These are phyloP conservation scores for Zosterops pallidus DNA, from an alignment of 2,113 vertebrate genomes.

Conservation along the genomic window DNA sequence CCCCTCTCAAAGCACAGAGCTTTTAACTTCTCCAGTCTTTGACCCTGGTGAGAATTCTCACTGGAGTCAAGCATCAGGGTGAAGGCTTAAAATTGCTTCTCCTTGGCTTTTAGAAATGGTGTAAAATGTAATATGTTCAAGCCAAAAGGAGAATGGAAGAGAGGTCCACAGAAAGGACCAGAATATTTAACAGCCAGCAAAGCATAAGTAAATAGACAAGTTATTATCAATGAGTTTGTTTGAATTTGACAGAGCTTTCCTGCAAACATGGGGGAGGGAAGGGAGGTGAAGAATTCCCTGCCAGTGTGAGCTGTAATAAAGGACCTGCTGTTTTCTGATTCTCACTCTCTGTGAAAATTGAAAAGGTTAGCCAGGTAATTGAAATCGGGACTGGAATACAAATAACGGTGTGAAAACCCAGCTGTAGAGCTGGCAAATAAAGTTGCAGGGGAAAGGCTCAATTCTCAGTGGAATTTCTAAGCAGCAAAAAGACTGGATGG, in stretches of 20 bases:
- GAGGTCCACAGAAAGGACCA: neutral
- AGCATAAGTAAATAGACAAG: slow-evolving; percentile 46
- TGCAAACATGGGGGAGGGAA: slow-evolving; percentile 15
- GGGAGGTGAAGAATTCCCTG: neutral
- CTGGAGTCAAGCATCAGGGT: neutral
- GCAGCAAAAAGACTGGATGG: neutral
- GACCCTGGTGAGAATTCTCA: neutral
- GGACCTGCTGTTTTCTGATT: slow-evolving; percentile 50
- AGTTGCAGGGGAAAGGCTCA: slow-evolving; percentile 8
- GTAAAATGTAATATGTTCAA: neutral
- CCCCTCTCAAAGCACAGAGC: neutral
- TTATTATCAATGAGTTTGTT: slow-evolving; percentile 52
- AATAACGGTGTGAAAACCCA: neutral
- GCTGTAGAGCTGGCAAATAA: slow-evolving; percentile 7
- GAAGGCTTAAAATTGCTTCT: neutral
- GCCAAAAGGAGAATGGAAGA: neutral
- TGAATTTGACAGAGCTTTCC: slow-evolving; percentile 48
- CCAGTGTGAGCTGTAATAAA: slow-evolving; percentile 47
- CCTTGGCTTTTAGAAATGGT: neutral
- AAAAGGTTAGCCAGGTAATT: slow-evolving; percentile 70
- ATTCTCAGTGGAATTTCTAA: slow-evolving; percentile 2
- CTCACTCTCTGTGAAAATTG: slow-evolving; percentile 63
- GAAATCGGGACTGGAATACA: slow-evolving; percentile 69
- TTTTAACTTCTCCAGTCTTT: neutral
- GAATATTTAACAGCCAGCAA: slow-evolving; percentile 29